Conservation (phyloP, 2,888 invertebrate species). For the Agelastica alni region DNA sequence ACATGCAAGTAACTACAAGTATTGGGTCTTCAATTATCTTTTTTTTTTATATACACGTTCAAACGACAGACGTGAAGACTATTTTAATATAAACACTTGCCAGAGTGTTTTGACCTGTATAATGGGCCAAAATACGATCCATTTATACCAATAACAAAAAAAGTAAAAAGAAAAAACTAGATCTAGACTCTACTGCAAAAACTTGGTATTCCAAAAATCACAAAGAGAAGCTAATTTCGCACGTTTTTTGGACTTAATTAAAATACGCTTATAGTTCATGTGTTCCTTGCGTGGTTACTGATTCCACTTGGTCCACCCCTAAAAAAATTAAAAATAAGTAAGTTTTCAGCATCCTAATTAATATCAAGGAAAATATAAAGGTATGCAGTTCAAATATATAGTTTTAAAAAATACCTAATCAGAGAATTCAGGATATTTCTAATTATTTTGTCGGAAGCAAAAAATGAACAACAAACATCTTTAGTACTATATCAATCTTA, state of each 20-base stretch:
- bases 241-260: constrained; percentile 50
- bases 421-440: too few species aligned
- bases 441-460: too few species aligned
- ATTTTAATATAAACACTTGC: constrained; percentile 31
- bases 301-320: constrained; percentile 64
- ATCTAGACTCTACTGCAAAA: constrained; percentile 49
- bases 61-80: constrained; percentile 38
- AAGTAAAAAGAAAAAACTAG: constrained; percentile 37
- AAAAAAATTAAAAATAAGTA: too few species aligned
- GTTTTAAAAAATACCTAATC: too few species aligned
- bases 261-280: constrained; percentile 51
- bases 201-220: constrained; percentile 54
- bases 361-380: too few species aligned
- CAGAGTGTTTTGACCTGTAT: constrained; percentile 37
- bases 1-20: constrained; percentile 54
- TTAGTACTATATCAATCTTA: too few species aligned
- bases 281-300: constrained; percentile 44
- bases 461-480: too few species aligned
- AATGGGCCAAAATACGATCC: constrained; percentile 36
- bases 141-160: constrained; percentile 37
- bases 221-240: constrained; percentile 53
- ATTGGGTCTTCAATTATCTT: constrained; percentile 38
- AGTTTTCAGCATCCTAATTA: too few species aligned
- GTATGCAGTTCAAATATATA: too few species aligned
- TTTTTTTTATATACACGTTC: constrained; percentile 49